A percentile compares a stretch with the other conserved stretches of the same genome.
Conservation (phyloP, 1,140 invertebrate species). For the Pteromalus puparum region DNA sequence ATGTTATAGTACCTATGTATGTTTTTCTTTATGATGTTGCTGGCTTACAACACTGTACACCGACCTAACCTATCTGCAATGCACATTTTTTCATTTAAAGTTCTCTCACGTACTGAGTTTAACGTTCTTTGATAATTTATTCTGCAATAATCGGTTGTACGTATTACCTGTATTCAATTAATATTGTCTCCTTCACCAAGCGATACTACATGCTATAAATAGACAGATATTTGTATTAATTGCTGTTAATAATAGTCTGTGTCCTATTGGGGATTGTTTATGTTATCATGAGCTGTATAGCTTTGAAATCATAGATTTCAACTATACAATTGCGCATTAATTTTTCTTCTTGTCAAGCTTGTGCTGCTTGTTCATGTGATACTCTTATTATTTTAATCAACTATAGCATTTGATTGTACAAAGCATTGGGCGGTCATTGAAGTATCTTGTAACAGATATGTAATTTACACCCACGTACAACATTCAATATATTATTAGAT, state of each 20-base stretch:
- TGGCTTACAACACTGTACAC: neutral
- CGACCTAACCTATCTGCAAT: conserved; percentile 34
- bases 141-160: neutral
- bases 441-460: conserved; percentile 16
- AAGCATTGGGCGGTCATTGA: conserved; percentile 22
- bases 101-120: conserved; percentile 6
- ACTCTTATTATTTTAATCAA: conserved; percentile 38
- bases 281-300: neutral
- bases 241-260: conserved; percentile 12
- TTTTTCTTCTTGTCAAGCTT: conserved; percentile 1
- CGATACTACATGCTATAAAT: neutral
- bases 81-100: conserved; percentile 32
- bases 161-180: neutral
- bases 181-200: neutral
- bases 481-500: conserved; percentile 3
- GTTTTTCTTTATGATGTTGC: conserved; percentile 1
- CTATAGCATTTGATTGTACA: neutral
- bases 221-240: conserved; percentile 5
- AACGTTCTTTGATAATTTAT: neutral
- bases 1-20: neutral
- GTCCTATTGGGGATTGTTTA: neutral
- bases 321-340: neutral
- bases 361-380: neutral
- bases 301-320: conserved; percentile 1
- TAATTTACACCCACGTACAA: conserved; percentile 24